Evolutionary conservation across 2,113 vertebrate species (phyloP), one percentile per base, ranked within the genome.

Genomic region (Oreochromis aureus): DNA sequence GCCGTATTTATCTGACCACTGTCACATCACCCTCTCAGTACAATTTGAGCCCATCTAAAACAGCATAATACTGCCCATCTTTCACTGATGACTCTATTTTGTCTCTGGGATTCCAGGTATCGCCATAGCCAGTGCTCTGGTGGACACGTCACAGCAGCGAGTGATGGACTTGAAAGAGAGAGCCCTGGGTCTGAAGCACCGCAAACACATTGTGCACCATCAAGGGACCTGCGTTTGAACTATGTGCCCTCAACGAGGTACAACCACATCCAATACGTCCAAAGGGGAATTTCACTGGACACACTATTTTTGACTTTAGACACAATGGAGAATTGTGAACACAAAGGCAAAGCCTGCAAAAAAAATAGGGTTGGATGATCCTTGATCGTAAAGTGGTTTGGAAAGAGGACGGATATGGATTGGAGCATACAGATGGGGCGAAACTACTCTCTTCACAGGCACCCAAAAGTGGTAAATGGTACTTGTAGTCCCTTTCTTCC

Each of bases 221-320:
- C 98, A 98, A 94, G 98, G 98, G 93, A 98, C 98, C 91, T 98
- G 98, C 84, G 98, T 98, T 92, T 98, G 97, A 98, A 87, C 85
- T 3, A 66, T 41, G 53, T 3, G 3, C 32, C 79, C 44, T 53
- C 58, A 13, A 0, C 3, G 2, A 59, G 39, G 59, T 22, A 32
- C 80, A 48, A 2, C n/a, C 12, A 3, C 10, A 58, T 53, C 85
- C 39, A 58, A 15, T 19, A 5, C 13, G 18, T 12, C 80, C 32
- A 12, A 12, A 2, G 22, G 44, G n/a, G 19, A 10, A 22, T 44
- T 73, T 59, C 27, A 71, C 30, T 54, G 80, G 69, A 79, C 66
- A 61, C 59, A 5, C 27, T 66, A 10, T 66, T 9, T 36, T n/a
- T 66, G 58, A 69, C 56, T 76, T 84, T 1, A 53, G 11, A 51